A percentile compares a stretch with the other conserved stretches of the same genome.
Conservation (phyloP, 2,113 vertebrate species). For the Xiphias gladius region DNA sequence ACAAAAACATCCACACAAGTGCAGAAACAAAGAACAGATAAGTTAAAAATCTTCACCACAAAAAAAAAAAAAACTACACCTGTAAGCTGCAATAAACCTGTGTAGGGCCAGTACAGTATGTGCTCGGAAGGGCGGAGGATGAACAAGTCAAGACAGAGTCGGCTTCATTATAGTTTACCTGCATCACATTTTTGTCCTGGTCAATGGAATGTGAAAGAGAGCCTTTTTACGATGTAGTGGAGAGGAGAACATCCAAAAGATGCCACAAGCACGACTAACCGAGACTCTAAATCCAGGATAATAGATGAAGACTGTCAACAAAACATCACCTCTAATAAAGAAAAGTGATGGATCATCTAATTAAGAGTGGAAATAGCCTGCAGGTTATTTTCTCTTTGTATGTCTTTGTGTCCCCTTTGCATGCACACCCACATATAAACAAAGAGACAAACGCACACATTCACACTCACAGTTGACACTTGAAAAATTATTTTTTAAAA, state of each 20-base stretch:
- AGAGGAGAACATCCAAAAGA: conserved; percentile 8
- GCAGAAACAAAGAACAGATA: not conserved
- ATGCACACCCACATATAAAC: not conserved
- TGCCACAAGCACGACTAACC: not conserved
- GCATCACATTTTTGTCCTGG: conserved; percentile 37
- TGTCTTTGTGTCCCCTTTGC: not conserved
- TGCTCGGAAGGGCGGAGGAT: conserved; percentile 15
- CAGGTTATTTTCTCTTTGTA: conserved; percentile 8
- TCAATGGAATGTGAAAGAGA: conserved; percentile 45
- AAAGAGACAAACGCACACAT: not conserved
- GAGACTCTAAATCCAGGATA: not conserved
- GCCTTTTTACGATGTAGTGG: conserved; percentile 10
- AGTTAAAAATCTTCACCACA: not conserved
- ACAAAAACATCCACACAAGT: not conserved
- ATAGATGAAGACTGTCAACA: conserved; percentile 2
- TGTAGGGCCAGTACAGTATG: not conserved
- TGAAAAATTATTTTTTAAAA: not conserved
- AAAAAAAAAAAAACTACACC: not conserved
- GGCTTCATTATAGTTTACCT: conserved; percentile 51
- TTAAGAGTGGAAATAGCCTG: conserved; percentile 21
- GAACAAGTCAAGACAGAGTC: conserved; percentile 70
- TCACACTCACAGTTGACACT: not conserved
- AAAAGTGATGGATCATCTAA: conserved; percentile 25
- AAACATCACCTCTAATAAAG: conserved; percentile 27
- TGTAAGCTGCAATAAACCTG: not conserved